Evolutionary conservation across 2,888 invertebrate species (phyloP), one percentile per base, ranked within the genome.

Genomic region (Meandrusa payeni): DNA sequence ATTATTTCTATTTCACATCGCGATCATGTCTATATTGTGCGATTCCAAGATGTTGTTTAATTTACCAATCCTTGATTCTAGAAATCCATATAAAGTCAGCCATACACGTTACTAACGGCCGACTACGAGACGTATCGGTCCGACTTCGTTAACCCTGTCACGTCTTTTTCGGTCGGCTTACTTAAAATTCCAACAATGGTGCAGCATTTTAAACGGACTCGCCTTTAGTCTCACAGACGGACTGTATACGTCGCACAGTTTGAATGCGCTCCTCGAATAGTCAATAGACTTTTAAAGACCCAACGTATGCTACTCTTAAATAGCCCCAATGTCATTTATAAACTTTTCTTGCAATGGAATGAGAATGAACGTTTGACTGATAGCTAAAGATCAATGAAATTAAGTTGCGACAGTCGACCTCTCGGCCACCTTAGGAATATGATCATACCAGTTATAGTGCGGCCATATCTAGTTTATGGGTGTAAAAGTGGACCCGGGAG

Each of bases 171-270:
- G 67, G 64, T 59, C 67, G 61, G 63, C 55, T 70, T 70, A 73
- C 74, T 86, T 86, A 68, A 79, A 76, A 86, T 85, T 85, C 85
- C 59, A 57, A 49, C 55, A 64, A 67, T 64, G 69, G 67, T 62
- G 57, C 67, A 68, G 75, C 77, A 82, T 82, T 83, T 78, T 71
- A 81, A 83, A 82, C 67, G 68, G 69, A 74, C 66, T 57, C 75
- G 73, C 59, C 57, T 59, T 15, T 57, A 58, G 50, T 48, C 48
- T 60, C 55, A 67, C 61, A 59, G 61, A 23, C 23, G 15, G 15
- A n/a, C n/a, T 9, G 22, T 41, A 20, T 31, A 40, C 28, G 17
- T 40, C 61, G 61, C 52, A 39, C 54, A 60, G 63, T 63, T 63
- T 64, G 50, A 51, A 50, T 41, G 62, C 64, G 66, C 50, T 49